Evolutionary conservation across 2,797 vertebrate genomes (phyloP), one percentile per base, ranked within the genome.

Genomic region (Halcyon leucocephala): DNA sequence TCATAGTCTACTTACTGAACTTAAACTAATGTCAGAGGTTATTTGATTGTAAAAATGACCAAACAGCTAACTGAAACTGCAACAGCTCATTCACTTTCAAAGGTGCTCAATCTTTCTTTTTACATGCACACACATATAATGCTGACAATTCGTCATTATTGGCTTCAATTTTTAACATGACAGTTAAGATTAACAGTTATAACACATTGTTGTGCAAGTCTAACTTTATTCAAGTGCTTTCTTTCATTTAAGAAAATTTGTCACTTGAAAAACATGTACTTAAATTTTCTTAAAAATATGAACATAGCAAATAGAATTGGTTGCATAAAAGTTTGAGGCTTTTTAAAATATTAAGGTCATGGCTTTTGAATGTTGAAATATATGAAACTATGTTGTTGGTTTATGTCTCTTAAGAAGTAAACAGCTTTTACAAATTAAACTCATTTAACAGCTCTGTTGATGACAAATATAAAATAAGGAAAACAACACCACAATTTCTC

Each of bases 211-310:
- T 41, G 31, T 71, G 33, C 22, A 83, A 78, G 35, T 71, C 12
- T 46, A 73, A 88, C 44, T 86, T 82, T 22, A 83, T 44, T 70
- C 12, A 60, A 9, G 15, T 37, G 5, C 1, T 85, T 86, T 52
- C 16, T 57, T 78, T 72, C 31, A 65, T 54, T 64, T 67, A 88
- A 73, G 33, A 9, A 77, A 89, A 90, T 64, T n/a, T 3, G 82
- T 55, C 26, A 37, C 4, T 85, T 91, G 37, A 87, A 94, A 80
- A 46, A 35, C 4, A 82, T 33, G 14, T 35, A 82, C 14, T 57
- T 95, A 86, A 39, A 58, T 89, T 95, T 78, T 71, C 18, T 55
- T 80, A 85, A 93, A 93, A 86, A 70, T 5, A 69, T 55, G 5
- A 73, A 55, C 25, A 77, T 14, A 78, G 25, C 3, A 89, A 90